These are phyloP conservation scores for Anabacerthia variegaticeps DNA, from an alignment of 2,797 vertebrate species.

Conservation along the genomic window DNA sequence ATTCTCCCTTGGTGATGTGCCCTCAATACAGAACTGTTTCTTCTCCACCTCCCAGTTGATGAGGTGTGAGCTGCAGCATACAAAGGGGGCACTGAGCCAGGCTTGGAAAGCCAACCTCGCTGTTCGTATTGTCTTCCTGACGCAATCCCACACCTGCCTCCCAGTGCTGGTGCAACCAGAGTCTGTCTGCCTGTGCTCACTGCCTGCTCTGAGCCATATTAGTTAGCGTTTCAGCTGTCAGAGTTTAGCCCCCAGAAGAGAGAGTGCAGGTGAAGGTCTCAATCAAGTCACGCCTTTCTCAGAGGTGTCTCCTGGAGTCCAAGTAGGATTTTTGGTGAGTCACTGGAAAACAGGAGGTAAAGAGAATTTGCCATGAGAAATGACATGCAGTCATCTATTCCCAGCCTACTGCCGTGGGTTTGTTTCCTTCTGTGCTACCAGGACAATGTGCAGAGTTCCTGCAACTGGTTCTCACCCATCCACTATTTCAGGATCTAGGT, in stretches of 20 bases:
- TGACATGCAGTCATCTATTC: background rate
- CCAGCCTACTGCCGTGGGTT: background rate
- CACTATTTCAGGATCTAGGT: slow-evolving; percentile 68
- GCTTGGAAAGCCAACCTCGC: background rate
- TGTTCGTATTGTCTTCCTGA: background rate
- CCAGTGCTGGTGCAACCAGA: background rate
- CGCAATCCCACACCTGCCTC: background rate
- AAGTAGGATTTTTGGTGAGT: background rate
- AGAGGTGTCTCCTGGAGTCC: background rate
- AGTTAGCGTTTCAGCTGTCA: background rate
- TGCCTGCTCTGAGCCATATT: background rate
- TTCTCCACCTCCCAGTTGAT: background rate
- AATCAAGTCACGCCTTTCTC: background rate
- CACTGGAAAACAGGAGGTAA: background rate
- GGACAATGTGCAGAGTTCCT: background rate
- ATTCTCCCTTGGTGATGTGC: background rate
- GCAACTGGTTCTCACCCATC: slow-evolving; percentile 50
- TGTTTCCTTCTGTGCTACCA: background rate
- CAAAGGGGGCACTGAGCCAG: background rate
- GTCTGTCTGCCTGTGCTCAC: background rate
- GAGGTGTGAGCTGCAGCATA: background rate
- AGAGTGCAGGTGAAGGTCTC: background rate
- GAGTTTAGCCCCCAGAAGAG: background rate
- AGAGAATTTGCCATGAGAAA: background rate
- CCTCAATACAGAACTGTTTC: background rate